Percentiles rank a stretch among this genome's conserved stretches.
Conservation (phyloP, 2,888 invertebrate genomes). For the Chrysomela aeneicollis region DNA sequence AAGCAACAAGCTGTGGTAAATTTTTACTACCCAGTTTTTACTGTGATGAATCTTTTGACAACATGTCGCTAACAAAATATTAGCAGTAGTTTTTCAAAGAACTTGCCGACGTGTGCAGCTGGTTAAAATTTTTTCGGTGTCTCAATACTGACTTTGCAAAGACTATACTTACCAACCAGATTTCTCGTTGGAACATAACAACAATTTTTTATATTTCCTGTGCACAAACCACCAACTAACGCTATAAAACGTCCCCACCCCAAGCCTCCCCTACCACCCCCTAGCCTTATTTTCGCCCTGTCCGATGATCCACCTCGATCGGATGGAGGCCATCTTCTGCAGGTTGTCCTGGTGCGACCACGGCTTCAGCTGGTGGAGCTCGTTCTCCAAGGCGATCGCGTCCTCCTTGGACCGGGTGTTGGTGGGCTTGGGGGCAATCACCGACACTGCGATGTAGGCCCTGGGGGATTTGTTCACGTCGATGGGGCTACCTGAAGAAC, state of each 20-base stretch:
- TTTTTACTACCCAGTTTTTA: too few species aligned
- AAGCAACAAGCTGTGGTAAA: too few species aligned
- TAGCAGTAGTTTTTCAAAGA: too few species aligned
- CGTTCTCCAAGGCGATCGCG: conserved; percentile 55
- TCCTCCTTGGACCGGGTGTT: conserved; percentile 47
- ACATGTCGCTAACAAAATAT: too few species aligned
- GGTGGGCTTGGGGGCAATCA: conserved; percentile 57
- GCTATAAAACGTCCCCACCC: neutral
- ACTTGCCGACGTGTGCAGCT: too few species aligned
- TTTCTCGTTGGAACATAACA: too few species aligned
- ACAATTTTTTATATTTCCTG: too few species aligned
- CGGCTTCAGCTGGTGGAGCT: conserved; percentile 58
- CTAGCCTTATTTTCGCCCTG: conserved; percentile 35
- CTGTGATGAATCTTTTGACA: too few species aligned
- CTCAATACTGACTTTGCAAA: too few species aligned
- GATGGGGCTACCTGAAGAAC: conserved; percentile 51
- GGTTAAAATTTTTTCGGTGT: too few species aligned
- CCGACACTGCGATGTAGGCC: conserved; percentile 60
- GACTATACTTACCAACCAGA: too few species aligned
- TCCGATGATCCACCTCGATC: conserved; percentile 55
- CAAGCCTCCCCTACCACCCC: neutral
- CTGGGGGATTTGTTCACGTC: conserved; percentile 57
- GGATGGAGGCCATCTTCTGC: conserved; percentile 54
- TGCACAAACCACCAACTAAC: too few species aligned
- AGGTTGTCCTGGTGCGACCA: conserved; percentile 58